A percentile compares a stretch with the other conserved stretches of the same genome.
Conservation (phyloP, 2,797 vertebrate species). For the Smutsia temminckii region DNA sequence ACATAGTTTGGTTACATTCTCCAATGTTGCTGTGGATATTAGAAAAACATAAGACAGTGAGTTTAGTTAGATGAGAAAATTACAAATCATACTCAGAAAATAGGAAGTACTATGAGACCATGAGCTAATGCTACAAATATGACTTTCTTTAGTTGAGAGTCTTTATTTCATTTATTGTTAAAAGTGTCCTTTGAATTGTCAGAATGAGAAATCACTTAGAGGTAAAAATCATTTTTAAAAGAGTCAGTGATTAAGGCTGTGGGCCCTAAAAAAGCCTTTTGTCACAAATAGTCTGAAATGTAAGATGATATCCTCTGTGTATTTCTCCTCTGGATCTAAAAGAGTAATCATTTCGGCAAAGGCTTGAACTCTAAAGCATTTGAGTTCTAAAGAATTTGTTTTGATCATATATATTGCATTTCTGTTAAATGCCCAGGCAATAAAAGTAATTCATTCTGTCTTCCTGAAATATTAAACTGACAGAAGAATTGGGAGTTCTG, state of each 20-base stretch:
- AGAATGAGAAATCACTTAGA: background rate
- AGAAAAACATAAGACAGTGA: background rate
- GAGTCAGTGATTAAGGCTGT: background rate
- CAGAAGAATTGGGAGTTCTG: background rate
- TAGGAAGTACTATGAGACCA: background rate
- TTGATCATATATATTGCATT: background rate
- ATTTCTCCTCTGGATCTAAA: background rate
- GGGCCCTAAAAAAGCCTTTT: background rate
- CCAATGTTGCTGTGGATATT: background rate
- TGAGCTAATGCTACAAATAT: background rate
- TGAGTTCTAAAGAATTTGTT: background rate
- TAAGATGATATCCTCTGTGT: background rate
- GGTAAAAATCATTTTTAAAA: background rate
- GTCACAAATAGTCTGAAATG: background rate
- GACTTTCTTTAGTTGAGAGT: background rate
- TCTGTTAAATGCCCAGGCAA: background rate
- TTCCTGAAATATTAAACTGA: background rate
- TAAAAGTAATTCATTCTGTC: background rate
- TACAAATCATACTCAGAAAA: constrained; percentile 8
- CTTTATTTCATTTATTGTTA: constrained; percentile 11
- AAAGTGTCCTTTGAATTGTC: background rate
- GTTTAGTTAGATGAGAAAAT: constrained; percentile 25
- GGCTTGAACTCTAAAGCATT: background rate
- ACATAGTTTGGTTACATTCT: background rate
- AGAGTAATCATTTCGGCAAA: background rate